Conservation (phyloP, 2,888 invertebrate genomes). For the Mythimna ferrago region DNA sequence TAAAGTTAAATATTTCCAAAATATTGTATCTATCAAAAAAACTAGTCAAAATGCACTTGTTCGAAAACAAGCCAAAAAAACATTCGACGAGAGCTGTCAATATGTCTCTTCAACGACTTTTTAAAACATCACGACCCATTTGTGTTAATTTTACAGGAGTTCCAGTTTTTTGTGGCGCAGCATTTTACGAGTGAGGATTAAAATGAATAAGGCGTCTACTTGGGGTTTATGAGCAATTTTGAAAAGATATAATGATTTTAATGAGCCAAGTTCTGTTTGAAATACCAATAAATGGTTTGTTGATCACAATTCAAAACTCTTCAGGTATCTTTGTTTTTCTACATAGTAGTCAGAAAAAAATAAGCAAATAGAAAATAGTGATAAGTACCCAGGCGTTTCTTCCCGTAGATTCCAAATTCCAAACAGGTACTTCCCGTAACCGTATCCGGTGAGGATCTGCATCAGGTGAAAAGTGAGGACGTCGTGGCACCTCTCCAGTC, state of each 20-base stretch:
- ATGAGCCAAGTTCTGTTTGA: slow-evolving; percentile 23
- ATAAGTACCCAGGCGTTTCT: too few species aligned
- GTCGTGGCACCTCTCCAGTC: too few species aligned
- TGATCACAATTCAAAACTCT: background rate
- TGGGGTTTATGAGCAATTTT: slow-evolving; percentile 54
- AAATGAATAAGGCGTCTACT: slow-evolving; percentile 47
- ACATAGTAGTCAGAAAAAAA: too few species aligned
- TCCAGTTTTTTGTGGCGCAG: slow-evolving; percentile 46
- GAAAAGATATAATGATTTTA: slow-evolving; percentile 35
- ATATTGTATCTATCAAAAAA: slow-evolving; percentile 16
- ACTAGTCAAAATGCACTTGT: slow-evolving; percentile 29
- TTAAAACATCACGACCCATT: slow-evolving; percentile 56
- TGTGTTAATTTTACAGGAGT: slow-evolving; percentile 61
- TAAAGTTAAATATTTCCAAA: slow-evolving; percentile 33
- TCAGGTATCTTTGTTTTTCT: too few species aligned
- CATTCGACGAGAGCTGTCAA: slow-evolving; percentile 56
- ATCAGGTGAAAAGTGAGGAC: too few species aligned
- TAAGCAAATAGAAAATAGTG: too few species aligned
- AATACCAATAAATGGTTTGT: background rate
- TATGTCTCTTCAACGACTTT: slow-evolving; percentile 50
- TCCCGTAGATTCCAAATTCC: too few species aligned
- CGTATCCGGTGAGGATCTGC: too few species aligned
- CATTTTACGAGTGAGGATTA: slow-evolving; percentile 44
- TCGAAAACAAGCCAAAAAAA: slow-evolving; percentile 31
- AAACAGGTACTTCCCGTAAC: too few species aligned